Evolutionary conservation across 2,797 vertebrate genomes (phyloP).

Genomic region (Varecia variegata): DNA sequence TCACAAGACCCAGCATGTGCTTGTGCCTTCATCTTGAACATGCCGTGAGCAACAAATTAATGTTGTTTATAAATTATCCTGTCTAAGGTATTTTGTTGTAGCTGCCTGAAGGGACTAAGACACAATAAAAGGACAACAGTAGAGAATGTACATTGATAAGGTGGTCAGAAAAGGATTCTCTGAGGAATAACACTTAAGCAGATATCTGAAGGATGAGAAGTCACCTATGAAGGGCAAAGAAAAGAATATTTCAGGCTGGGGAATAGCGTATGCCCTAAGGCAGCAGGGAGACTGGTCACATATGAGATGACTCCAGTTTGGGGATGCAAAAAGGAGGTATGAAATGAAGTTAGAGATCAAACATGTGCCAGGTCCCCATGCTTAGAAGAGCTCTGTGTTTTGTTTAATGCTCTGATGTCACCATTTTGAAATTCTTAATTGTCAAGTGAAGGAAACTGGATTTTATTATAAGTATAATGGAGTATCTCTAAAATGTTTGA

Average conservation of each 20-base stretch:
- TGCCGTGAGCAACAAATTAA: neutral
- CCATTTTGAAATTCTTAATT: neutral
- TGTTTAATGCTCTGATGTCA: neutral
- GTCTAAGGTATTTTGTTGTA: neutral
- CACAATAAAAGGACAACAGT: neutral
- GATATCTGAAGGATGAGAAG: neutral
- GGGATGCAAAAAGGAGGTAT: neutral
- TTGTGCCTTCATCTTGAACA: neutral
- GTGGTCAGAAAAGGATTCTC: neutral
- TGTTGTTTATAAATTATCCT: neutral
- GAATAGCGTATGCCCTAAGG: neutral
- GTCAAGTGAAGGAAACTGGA: neutral
- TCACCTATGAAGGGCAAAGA: neutral
- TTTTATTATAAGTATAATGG: neutral
- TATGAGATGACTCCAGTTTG: neutral
- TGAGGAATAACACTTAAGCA: neutral
- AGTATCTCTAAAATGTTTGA: neutral
- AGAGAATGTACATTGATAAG: neutral
- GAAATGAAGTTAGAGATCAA: neutral
- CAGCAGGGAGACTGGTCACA: neutral
- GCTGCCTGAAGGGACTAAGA: neutral
- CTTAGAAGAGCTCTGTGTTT: neutral
- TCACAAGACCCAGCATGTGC: neutral
- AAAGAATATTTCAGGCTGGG: neutral
- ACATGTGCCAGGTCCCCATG: neutral